These are phyloP conservation scores for Athalia circularis DNA, from an alignment of 2,888 invertebrate species.

Conservation along the genomic window DNA sequence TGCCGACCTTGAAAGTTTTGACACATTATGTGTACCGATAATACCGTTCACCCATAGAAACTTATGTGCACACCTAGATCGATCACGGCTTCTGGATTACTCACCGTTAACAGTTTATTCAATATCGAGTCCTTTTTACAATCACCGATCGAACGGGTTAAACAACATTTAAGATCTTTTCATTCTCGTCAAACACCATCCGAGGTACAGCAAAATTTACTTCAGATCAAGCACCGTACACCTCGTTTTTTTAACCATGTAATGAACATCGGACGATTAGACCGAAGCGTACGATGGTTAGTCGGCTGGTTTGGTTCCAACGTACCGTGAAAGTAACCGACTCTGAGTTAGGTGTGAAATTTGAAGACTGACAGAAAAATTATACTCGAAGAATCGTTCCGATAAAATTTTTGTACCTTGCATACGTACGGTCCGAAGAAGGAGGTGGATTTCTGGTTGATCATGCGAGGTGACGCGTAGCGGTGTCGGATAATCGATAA, in stretches of 20 bases:
- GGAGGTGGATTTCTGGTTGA: background rate
- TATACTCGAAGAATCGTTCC: too few species aligned
- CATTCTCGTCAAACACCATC: too few species aligned
- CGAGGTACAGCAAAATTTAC: too few species aligned
- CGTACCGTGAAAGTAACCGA: conserved; percentile 19
- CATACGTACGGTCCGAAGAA: too few species aligned
- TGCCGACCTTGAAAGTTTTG: conserved; percentile 40
- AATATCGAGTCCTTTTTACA: background rate
- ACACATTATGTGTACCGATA: background rate
- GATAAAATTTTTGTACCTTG: too few species aligned
- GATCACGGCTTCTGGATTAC: conserved; percentile 27
- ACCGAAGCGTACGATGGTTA: conserved; percentile 8
- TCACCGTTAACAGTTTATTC: background rate
- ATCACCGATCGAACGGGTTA: background rate
- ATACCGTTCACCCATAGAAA: too few species aligned
- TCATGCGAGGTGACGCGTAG: conserved; percentile 51
- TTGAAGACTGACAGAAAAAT: too few species aligned
- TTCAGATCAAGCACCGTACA: too few species aligned
- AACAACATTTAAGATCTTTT: too few species aligned
- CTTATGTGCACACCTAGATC: background rate
- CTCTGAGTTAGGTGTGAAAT: too few species aligned
- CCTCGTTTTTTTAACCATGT: background rate
- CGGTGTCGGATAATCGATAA: conserved; percentile 61
- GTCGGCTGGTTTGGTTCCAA: conserved; percentile 18
- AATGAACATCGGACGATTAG: background rate